Base-by-base conservation (phyloP, 1,140 invertebrate genomes). In the Drosophila erecta region DNA sequence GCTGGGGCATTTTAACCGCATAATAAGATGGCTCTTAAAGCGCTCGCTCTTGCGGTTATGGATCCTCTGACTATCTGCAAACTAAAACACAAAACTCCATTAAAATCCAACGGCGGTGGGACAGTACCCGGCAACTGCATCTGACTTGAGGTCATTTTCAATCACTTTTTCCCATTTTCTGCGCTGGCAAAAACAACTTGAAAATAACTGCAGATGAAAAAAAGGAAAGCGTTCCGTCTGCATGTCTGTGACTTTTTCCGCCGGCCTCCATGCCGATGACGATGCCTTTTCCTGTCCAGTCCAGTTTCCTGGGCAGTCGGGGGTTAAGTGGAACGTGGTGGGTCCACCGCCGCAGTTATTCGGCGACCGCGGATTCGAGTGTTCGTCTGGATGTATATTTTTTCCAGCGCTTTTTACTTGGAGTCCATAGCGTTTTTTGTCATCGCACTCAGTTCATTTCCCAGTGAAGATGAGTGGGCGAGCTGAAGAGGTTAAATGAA, bases 91-190 rank as follows among this genome's bases (percentile, higher is more conserved):
- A 62, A 64, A 80, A 86, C 81, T 81, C 79, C 75, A 86, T 87
- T 86, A 87, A 83, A 87, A 86, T 67, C 74, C 80, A 74, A 51
- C 57, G 51, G 51, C 65, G 60, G 64, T 38, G 35, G 40, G 67
- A 60, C 58, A 77, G 71, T 61, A 46, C 44, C 55, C 54, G 61
- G 65, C 67, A 90, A 79, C 79, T 80, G 84, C 79, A 77, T 71
- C 69, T 89, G 84, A 89, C 84, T 89, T 89, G 72, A 89, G 84
- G 85, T 84, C 84, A 90, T 89, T 89, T 89, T 89, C 84, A 89
- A 89, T 89, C 84, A 89, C 72, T 87, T 87, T 86, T 66, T 87
- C 73, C 65, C 83, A 86, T 86, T 86, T 79, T 83, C 61, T 79
- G 59, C 37, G 64, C 59, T 69, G 40, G 38, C 76, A 84, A 83